Evolutionary conservation across 2,888 invertebrate species (phyloP).

Genomic region (Arctia plantaginis): DNA sequence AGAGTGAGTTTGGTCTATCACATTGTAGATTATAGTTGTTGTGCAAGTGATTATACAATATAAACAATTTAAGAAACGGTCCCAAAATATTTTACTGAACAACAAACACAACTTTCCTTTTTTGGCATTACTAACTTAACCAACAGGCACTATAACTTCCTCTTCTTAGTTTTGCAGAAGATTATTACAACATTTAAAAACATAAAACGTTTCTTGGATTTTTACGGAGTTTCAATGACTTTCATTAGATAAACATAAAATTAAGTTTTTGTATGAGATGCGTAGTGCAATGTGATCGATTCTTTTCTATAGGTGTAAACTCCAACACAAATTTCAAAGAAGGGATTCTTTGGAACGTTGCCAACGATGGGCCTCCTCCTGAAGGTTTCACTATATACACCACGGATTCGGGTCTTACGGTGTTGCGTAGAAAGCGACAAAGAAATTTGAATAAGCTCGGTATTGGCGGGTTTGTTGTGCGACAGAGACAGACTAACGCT

Average conservation of each 20-base stretch:
- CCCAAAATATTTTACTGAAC: too few relatives aligned
- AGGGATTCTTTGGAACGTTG: conserved; percentile 93
- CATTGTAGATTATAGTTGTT: too few relatives aligned
- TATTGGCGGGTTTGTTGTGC: conserved; percentile 96
- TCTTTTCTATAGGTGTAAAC: conserved; percentile 49
- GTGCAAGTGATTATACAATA: too few relatives aligned
- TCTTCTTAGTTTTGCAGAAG: too few relatives aligned
- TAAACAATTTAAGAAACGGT: too few relatives aligned
- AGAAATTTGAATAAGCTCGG: conserved; percentile 94
- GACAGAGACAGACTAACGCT: conserved; percentile 86
- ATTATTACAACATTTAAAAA: background rate
- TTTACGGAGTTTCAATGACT: background rate
- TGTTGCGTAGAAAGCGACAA: conserved; percentile 93
- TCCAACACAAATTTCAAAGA: conserved; percentile 88
- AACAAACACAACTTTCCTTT: too few relatives aligned
- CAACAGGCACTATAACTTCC: too few relatives aligned
- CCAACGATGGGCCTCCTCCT: conserved; percentile 92
- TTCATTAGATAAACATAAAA: too few relatives aligned
- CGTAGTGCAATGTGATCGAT: conserved; percentile 8
- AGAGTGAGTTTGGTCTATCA: too few relatives aligned
- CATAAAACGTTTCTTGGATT: background rate
- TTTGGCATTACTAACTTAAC: too few relatives aligned
- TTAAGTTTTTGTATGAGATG: background rate
- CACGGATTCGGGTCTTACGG: conserved; percentile 92
- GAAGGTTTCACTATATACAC: conserved; percentile 93